These are phyloP conservation scores for Myripristis murdjan DNA, from an alignment of 2,797 vertebrate genomes.

Conservation along the genomic window DNA sequence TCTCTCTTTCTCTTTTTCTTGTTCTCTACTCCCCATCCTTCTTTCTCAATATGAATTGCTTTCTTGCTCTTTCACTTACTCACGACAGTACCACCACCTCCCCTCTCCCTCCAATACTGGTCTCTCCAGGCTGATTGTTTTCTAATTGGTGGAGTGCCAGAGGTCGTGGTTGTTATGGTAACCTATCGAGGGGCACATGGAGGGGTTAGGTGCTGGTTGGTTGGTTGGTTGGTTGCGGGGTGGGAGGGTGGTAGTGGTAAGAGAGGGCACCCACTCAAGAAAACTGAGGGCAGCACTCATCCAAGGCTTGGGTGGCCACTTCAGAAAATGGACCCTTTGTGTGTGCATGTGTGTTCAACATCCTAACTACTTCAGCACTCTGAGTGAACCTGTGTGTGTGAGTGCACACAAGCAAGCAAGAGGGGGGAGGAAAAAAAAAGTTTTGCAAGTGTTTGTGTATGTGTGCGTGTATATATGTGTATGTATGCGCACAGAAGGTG, in stretches of 20 bases:
- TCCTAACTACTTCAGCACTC: too few relatives aligned
- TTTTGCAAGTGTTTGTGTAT: slow-evolving; percentile 25
- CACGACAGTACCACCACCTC: slow-evolving; percentile 28
- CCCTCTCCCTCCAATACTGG: slow-evolving; percentile 58
- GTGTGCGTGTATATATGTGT: slow-evolving; percentile 22
- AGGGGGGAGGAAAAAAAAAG: too few relatives aligned
- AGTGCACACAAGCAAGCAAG: too few relatives aligned
- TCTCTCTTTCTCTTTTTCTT: slow-evolving; percentile 2
- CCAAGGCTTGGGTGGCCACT: slow-evolving; percentile 72
- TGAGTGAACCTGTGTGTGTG: slow-evolving; percentile 6
- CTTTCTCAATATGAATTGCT: not conserved
- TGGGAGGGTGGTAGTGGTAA: slow-evolving; percentile 28
- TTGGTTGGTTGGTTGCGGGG: slow-evolving; percentile 39
- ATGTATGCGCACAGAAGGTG: not conserved
- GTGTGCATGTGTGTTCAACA: slow-evolving; percentile 11
- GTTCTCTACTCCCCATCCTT: not conserved
- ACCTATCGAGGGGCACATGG: slow-evolving; percentile 75
- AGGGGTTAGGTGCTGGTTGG: slow-evolving; percentile 59
- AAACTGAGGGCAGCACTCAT: slow-evolving; percentile 72
- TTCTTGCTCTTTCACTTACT: slow-evolving; percentile 43
- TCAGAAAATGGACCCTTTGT: slow-evolving; percentile 69
- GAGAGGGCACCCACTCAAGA: slow-evolving; percentile 69
- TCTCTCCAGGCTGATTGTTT: slow-evolving; percentile 83
- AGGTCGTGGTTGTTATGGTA: slow-evolving; percentile 87
- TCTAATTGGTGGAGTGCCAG: slow-evolving; percentile 86